phyloP scores from a whole-genome alignment of 2,113 vertebrate species.

The Labeo catla region DNA sequence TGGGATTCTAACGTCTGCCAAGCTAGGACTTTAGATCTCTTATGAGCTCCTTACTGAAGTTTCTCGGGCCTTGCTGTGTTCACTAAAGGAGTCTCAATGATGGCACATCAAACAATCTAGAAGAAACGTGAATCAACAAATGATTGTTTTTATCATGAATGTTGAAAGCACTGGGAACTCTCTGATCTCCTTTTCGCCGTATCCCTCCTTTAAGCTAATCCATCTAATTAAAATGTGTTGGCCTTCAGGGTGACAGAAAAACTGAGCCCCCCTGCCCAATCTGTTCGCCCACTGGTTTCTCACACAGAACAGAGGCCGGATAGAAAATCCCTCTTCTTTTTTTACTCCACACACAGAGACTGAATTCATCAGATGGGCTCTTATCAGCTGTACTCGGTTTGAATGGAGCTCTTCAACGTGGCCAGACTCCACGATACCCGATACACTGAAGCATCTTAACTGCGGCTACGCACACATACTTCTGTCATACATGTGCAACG shows the following conservation, averaged over 20 bases:
- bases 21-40: not conserved
- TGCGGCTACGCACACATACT: conserved; percentile 23
- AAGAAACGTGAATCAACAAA: conserved; percentile 39
- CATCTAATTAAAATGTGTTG: conserved; percentile 76
- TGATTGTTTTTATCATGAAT: conserved; percentile 40
- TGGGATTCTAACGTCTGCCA: not conserved
- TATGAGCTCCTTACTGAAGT: not conserved
- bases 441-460: conserved; percentile 71
- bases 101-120: conserved; percentile 33
- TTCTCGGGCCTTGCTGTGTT: not conserved
- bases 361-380: conserved; percentile 72
- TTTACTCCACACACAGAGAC: conserved; percentile 60
- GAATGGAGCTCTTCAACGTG: conserved; percentile 76
- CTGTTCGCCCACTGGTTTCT: conserved; percentile 70
- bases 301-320: conserved; percentile 65
- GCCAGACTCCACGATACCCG: conserved; percentile 66
- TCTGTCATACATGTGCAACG: conserved; percentile 27
- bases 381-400: conserved; percentile 75
- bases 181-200: conserved; percentile 56
- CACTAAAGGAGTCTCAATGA: not conserved
- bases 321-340: conserved; percentile 17
- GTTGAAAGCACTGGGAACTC: conserved; percentile 22
- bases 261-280: conserved; percentile 45
- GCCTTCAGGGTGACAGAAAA: conserved; percentile 61
- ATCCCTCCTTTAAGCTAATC: conserved; percentile 64